Conservation (phyloP, 2,113 vertebrate species). For the Cheirogaleus medius region DNA sequence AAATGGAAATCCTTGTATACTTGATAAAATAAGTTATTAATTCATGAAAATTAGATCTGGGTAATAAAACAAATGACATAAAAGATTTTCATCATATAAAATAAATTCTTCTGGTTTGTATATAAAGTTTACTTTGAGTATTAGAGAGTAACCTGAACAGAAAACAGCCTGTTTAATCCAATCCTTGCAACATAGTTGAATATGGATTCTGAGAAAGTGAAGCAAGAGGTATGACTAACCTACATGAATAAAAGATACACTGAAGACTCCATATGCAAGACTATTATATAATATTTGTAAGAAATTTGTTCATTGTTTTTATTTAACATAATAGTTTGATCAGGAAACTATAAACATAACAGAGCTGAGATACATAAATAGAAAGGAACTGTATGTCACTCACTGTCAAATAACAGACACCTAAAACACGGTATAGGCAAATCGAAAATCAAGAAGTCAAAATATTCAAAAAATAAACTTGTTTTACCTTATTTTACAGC, state of each 20-base stretch:
- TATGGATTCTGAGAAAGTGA: not conserved
- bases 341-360: not conserved
- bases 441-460: constrained; percentile 58
- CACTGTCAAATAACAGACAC: constrained; percentile 66
- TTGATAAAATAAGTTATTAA: not conserved
- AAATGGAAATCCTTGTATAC: not conserved
- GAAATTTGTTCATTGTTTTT: not conserved
- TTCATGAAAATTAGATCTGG: not conserved
- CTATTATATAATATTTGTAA: not conserved
- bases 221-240: not conserved
- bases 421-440: constrained; percentile 58
- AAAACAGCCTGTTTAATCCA: not conserved
- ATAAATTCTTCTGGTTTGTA: not conserved
- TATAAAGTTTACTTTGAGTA: not conserved
- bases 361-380: constrained; percentile 9
- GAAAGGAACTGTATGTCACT: constrained; percentile 59
- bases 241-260: not conserved
- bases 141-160: not conserved
- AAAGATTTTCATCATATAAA: not conserved
- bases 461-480: constrained; percentile 49
- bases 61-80: not conserved
- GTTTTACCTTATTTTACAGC: constrained; percentile 50
- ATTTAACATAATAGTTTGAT: constrained; percentile 60
- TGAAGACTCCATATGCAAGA: not conserved
- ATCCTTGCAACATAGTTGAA: not conserved